Conservation (phyloP, 2,888 invertebrate genomes). For the Leptinotarsa rubiginosa region DNA sequence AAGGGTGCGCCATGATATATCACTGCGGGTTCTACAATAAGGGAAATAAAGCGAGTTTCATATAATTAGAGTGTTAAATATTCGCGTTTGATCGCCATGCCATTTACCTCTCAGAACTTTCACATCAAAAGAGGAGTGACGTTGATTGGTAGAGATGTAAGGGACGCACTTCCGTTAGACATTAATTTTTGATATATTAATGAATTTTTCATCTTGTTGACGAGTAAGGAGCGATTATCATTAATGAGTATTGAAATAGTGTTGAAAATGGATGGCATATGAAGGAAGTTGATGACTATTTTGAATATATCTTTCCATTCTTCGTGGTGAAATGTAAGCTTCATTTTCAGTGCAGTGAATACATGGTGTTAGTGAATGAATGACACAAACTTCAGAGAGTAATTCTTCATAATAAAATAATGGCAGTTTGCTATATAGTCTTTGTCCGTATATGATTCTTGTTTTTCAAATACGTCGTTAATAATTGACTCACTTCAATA, state of each 20-base stretch:
- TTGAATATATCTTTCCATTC: not conserved
- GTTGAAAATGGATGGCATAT: not conserved
- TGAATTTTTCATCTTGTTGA: not conserved
- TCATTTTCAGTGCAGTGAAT: no score
- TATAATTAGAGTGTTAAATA: not conserved
- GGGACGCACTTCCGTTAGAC: not conserved
- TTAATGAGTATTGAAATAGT: not conserved
- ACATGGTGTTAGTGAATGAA: no score
- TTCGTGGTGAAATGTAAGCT: no score
- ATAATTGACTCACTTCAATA: no score
- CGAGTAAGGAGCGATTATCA: not conserved
- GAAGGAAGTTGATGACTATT: not conserved
- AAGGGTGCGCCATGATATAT: constrained; percentile 18
- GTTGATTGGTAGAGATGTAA: not conserved
- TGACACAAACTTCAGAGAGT: no score
- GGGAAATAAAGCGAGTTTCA: not conserved
- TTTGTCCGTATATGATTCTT: no score
- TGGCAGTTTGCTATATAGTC: no score
- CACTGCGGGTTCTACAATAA: not conserved
- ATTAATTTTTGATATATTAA: not conserved
- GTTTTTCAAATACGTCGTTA: no score
- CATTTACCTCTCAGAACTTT: not conserved
- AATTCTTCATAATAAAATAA: no score
- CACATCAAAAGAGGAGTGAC: not conserved
- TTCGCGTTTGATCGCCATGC: not conserved